These are phyloP conservation scores for Saimiri boliviensis DNA, from an alignment of 2,113 vertebrate genomes.

Conservation along the genomic window DNA sequence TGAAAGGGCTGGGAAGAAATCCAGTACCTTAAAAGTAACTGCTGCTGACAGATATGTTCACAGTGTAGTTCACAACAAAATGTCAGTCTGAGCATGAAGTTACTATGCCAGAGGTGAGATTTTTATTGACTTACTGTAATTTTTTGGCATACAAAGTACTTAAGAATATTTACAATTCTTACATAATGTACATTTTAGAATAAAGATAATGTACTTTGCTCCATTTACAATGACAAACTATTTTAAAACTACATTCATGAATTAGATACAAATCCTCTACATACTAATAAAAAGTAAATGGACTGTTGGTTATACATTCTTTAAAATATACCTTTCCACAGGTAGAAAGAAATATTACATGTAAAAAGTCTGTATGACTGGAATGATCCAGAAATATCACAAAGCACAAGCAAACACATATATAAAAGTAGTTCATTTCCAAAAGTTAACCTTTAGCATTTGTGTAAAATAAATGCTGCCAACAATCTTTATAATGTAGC, in stretches of 20 bases:
- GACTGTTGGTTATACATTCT: slow-evolving; percentile 64
- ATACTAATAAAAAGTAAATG: slow-evolving; percentile 53
- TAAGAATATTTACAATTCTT: slow-evolving; percentile 82
- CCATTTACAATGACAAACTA: slow-evolving; percentile 70
- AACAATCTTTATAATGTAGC: slow-evolving; percentile 41
- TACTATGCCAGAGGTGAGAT: slow-evolving; percentile 42
- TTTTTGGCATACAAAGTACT: slow-evolving; percentile 81
- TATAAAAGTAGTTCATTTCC: slow-evolving; percentile 50
- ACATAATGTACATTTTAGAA: slow-evolving; percentile 80
- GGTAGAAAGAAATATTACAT: slow-evolving; percentile 66
- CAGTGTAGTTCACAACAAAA: slow-evolving; percentile 7
- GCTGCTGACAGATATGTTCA: background rate
- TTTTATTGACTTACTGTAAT: slow-evolving; percentile 74
- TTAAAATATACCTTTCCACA: slow-evolving; percentile 64
- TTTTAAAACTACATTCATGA: slow-evolving; percentile 55
- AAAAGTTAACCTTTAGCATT: slow-evolving; percentile 25
- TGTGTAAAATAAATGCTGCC: slow-evolving; percentile 56
- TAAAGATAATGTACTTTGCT: slow-evolving; percentile 60
- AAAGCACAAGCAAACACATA: slow-evolving; percentile 57
- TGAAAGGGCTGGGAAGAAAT: background rate
- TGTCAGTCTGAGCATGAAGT: slow-evolving; percentile 37
- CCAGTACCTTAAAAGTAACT: background rate
- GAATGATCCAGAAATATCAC: slow-evolving; percentile 72
- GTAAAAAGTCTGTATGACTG: slow-evolving; percentile 55
- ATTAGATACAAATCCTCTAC: slow-evolving; percentile 72